Base-by-base conservation (phyloP, 2,888 invertebrate genomes). In the Hydrotaea cyrtoneurina region DNA sequence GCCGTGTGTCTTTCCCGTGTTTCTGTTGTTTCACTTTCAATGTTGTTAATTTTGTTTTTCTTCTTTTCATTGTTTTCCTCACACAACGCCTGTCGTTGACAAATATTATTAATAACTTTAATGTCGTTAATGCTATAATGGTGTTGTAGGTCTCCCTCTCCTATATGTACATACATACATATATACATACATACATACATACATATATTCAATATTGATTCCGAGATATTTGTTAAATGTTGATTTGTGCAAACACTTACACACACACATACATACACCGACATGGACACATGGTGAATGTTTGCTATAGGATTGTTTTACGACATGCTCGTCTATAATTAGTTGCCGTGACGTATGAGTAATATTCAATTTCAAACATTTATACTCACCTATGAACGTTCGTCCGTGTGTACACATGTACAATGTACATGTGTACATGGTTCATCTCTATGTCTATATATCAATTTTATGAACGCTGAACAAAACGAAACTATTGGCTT, bases 291-390 rank as follows among this genome's bases (percentile, higher is more conserved):
- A 39, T 39, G 4, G 7, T 8, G 8, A 11, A 10, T 8, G 39
- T 39, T 39, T 39, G 4, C 39, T 39, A 8, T 39, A 39, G 39
- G 1, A 39, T 39, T 39, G n/a, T 39, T 10, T 39, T 39, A 39
- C 39, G 39, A 13, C 19, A 53, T n/a, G 53, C n/a, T 36, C 26
- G 19, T 11, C n/a, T 73, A 15, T 53, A 66, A 78, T 66, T 57
- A 62, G 74, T 31, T 36, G 72, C 39, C 77, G 23, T 82, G 75
- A 75, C 85, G 83, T 86, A 86, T 86, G 73, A 83, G 80, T 50
- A 80, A 85, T 80, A 50, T 72, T 72, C 21, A 66, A 75, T 78
- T 53, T 57, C 23, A 57, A 73, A 23, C 57, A 17, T 36, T 74
- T 74, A 43, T 26, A 17, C 23, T 19, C 13, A 59, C 31, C 53